Percentiles rank a stretch among this genome's conserved stretches.
Evolutionary conservation across 1,140 invertebrate species (phyloP).

Genomic region (Eurosta solidaginis): DNA sequence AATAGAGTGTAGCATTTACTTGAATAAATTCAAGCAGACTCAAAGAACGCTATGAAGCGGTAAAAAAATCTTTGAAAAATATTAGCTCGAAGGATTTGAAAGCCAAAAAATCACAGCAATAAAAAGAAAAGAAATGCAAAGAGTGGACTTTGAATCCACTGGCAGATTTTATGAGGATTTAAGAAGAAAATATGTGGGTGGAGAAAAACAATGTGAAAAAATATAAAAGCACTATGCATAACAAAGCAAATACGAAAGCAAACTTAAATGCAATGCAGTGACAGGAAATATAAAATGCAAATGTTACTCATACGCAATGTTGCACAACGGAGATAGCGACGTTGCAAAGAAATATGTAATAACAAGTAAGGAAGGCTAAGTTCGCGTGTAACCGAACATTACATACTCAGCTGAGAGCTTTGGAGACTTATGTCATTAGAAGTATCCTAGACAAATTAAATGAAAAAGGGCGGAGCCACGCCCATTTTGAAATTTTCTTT

Average conservation of each 20-base stretch:
- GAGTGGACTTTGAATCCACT: neutral
- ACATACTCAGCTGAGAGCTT: too few species aligned
- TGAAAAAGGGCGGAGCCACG: too few species aligned
- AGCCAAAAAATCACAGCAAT: constrained; percentile 5
- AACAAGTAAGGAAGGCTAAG: too few species aligned
- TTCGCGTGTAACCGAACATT: too few species aligned
- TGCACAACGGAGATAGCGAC: too few species aligned
- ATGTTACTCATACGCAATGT: constrained; percentile 25
- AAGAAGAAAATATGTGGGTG: neutral
- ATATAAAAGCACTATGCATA: neutral
- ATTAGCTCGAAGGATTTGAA: constrained; percentile 12
- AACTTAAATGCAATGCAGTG: neutral
- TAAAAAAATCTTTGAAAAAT: constrained; percentile 2
- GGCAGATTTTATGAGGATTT: neutral
- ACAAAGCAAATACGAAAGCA: neutral
- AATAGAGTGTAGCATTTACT: too few species aligned
- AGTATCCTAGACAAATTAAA: too few species aligned
- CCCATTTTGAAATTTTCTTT: too few species aligned
- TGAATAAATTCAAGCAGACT: neutral
- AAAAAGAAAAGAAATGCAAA: neutral
- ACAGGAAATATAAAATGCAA: constrained; percentile 15
- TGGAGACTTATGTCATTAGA: too few species aligned
- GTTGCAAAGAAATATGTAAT: too few species aligned
- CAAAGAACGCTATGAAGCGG: neutral
- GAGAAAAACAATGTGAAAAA: neutral